Evolutionary conservation across 2,113 vertebrate genomes (phyloP), one percentile per base, ranked within the genome.

Genomic region (Tichodroma muraria): DNA sequence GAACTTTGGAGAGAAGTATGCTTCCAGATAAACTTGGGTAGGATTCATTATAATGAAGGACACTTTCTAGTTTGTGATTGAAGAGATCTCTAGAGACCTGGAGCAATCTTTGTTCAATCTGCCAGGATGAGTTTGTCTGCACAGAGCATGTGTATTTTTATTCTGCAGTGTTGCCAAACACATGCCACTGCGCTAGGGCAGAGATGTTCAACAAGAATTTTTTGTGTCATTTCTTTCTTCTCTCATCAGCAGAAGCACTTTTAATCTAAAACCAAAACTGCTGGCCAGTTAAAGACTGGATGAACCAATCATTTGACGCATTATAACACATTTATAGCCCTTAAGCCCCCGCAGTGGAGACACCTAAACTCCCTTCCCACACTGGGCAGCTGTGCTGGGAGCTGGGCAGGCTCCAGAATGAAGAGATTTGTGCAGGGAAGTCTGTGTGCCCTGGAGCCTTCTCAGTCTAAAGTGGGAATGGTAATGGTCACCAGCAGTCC

Each of bases 61-160:
- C 50, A 24, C 54, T 96, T 93, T 72, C 52, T 81, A 65, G 65
- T 90, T 69, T 78, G 69, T 72, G 53, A 16, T 53, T 83, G 90
- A 88, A 88, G 54, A 92, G 84, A 54, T 86, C 64, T 88, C 65
- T 53, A 56, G 64, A 80, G 91, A 80, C 91, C 89, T 56, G 85
- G 40, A 85, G 90, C 88, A 60, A 40, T 89, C 56, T 87, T 59
- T 81, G 73, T 71, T 91, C 81, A 85, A 10, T 88, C 89, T 96
- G 95, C 77, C 94, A 93, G 85, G 64, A 87, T 85, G 93, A 91
- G 82, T 96, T 95, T 80, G 83, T 93, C 88, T 95, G 49, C 52
- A 47, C 37, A 90, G 60, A 75, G 37, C 57, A 54, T 63, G 71
- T 93, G 28, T 93, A 92, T 95, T 83, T 94, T 94, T 93, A 47